phyloP scores from a whole-genome alignment of 2,797 vertebrate species.

The Thaleichthys pacificus region DNA sequence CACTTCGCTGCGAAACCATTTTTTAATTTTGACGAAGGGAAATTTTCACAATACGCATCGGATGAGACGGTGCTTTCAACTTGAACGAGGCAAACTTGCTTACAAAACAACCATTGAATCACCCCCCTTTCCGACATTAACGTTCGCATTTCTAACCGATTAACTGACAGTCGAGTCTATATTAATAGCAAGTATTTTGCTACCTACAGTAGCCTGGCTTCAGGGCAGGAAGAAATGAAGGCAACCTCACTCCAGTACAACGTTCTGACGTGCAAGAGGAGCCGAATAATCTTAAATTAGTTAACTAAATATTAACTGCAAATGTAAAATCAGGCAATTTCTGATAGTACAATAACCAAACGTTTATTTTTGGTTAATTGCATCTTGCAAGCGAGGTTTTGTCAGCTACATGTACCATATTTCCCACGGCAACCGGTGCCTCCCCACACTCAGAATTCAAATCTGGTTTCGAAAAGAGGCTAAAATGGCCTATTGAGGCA shows the following conservation, averaged over 20 bases:
- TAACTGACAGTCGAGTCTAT: too few species aligned
- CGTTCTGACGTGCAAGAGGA: too few species aligned
- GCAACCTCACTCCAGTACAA: too few species aligned
- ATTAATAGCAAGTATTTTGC: too few species aligned
- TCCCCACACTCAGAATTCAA: constrained; percentile 7
- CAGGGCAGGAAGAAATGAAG: too few species aligned
- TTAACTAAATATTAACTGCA: too few species aligned
- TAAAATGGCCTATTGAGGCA: constrained; percentile 63
- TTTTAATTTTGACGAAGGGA: constrained; percentile 30
- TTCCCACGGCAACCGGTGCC: not conserved
- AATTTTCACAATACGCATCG: constrained; percentile 33
- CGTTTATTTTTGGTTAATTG: not conserved
- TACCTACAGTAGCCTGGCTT: too few species aligned
- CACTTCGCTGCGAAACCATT: constrained; percentile 11
- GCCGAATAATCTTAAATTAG: too few species aligned
- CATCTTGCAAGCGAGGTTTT: not conserved
- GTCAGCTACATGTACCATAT: not conserved
- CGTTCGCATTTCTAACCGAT: too few species aligned
- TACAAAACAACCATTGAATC: not conserved
- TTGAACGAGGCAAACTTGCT: constrained; percentile 1
- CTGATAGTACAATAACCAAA: too few species aligned
- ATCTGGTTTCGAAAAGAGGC: constrained; percentile 58
- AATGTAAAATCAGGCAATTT: too few species aligned
- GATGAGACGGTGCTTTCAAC: constrained; percentile 62
- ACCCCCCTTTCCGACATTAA: too few species aligned